Conservation (phyloP, 2,888 invertebrate genomes). For the Hyles lineata region DNA sequence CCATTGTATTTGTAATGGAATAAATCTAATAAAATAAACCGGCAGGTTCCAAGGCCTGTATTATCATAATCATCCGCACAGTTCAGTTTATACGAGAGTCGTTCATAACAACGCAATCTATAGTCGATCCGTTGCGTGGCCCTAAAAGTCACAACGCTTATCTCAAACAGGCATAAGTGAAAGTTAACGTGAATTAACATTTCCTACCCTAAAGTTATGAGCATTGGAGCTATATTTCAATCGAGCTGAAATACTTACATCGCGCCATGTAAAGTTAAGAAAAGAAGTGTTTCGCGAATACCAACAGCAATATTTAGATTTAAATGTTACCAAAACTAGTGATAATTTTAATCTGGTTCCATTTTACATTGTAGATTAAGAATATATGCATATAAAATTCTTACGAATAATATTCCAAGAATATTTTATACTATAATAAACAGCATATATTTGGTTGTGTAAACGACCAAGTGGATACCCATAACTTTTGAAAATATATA, state of each 20-base stretch:
- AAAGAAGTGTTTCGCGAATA: constrained; percentile 25
- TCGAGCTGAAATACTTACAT: constrained; percentile 12
- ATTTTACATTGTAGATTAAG: too few relatives aligned
- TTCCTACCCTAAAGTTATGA: constrained; percentile 19
- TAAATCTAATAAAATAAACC: constrained; percentile 28
- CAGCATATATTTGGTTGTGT: too few relatives aligned
- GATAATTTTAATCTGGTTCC: neutral
- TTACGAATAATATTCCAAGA: too few relatives aligned
- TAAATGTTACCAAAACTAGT: neutral
- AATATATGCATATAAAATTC: too few relatives aligned
- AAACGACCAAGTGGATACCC: too few relatives aligned
- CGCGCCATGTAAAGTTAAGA: constrained; percentile 19
- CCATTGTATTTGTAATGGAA: constrained; percentile 14
- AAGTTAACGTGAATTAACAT: constrained; percentile 17
- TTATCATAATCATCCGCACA: constrained; percentile 33
- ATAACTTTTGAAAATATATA: too few relatives aligned
- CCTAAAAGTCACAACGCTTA: constrained; percentile 21
- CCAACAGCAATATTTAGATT: neutral
- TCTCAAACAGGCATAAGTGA: constrained; percentile 29
- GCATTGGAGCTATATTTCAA: constrained; percentile 19
- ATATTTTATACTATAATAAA: too few relatives aligned
- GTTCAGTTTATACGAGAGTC: constrained; percentile 25
- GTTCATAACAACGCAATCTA: constrained; percentile 28
- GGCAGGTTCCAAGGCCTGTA: constrained; percentile 29
- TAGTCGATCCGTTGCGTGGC: constrained; percentile 29